A percentile compares a stretch with the other conserved stretches of the same genome.
phyloP scores from a whole-genome alignment of 2,888 invertebrate genomes.

The Tupiocoris notatus region DNA sequence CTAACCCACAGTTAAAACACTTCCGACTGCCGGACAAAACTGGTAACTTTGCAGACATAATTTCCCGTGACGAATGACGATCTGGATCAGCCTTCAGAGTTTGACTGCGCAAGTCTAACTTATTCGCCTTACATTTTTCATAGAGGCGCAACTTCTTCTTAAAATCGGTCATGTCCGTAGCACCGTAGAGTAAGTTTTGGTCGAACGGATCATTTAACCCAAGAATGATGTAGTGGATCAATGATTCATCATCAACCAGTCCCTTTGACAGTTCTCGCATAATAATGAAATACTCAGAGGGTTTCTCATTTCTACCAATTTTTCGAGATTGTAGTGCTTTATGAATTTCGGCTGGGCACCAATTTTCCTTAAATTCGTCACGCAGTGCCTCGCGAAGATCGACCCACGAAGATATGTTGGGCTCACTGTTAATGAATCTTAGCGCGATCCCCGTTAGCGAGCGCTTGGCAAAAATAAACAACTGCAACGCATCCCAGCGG shows the following conservation, averaged over 20 bases:
- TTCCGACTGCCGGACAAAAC: neutral
- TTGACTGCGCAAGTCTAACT: neutral
- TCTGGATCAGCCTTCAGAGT: neutral
- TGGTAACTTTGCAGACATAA: neutral
- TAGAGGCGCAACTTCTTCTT: constrained; percentile 1
- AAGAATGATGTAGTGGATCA: neutral
- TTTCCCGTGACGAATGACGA: neutral
- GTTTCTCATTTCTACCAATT: neutral
- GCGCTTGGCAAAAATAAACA: neutral
- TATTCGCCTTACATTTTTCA: neutral
- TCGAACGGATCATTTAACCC: neutral
- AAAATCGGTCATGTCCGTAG: neutral
- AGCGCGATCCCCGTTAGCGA: neutral
- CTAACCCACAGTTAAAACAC: constrained; percentile 10
- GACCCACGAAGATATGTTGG: neutral
- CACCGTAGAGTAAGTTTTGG: constrained; percentile 8
- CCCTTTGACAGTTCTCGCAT: neutral
- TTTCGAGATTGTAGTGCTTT: neutral
- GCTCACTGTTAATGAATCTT: neutral
- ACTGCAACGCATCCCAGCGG: neutral
- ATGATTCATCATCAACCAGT: neutral
- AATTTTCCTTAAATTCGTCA: neutral
- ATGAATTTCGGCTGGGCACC: neutral
- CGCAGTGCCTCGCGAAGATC: neutral
- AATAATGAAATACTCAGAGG: neutral